Evolutionary conservation across 2,888 invertebrate genomes (phyloP).

Genomic region (Mycogona germanica): DNA sequence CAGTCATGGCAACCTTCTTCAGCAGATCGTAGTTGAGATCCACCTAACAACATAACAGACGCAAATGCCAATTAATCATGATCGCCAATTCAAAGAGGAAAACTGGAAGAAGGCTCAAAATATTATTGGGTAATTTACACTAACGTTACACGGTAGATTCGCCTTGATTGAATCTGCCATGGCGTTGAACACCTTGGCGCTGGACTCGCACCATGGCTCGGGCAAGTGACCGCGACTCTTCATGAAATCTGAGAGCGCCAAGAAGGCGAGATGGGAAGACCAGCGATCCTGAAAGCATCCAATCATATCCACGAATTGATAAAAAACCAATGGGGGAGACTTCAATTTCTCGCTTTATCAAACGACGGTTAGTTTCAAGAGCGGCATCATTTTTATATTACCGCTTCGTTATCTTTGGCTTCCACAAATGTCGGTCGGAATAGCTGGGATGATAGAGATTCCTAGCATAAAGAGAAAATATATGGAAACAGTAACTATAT

Average conservation of each 20-base stretch:
- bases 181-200: slow-evolving; percentile 1
- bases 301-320: background rate
- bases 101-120: too few relatives aligned
- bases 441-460: slow-evolving; percentile 13
- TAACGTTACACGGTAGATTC: background rate
- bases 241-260: slow-evolving; percentile 7
- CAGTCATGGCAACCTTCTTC: background rate
- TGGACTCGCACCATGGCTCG: background rate
- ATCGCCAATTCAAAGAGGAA: too few relatives aligned
- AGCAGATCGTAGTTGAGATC: background rate
- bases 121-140: too few relatives aligned
- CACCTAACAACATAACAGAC: too few relatives aligned
- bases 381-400: background rate
- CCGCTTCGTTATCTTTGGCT: background rate
- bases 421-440: slow-evolving; percentile 5
- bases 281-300: background rate
- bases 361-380: too few relatives aligned
- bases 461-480: slow-evolving; percentile 6
- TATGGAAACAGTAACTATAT: too few relatives aligned
- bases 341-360: too few relatives aligned
- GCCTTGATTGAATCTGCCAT: background rate
- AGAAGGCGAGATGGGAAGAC: slow-evolving; percentile 5
- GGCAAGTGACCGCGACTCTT: slow-evolving; percentile 9
- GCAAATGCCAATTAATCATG: background rate
- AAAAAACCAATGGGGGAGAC: background rate